Evolutionary conservation across 2,113 vertebrate genomes (phyloP), one percentile per base, ranked within the genome.

Genomic region (Spizaetus ornatus): DNA sequence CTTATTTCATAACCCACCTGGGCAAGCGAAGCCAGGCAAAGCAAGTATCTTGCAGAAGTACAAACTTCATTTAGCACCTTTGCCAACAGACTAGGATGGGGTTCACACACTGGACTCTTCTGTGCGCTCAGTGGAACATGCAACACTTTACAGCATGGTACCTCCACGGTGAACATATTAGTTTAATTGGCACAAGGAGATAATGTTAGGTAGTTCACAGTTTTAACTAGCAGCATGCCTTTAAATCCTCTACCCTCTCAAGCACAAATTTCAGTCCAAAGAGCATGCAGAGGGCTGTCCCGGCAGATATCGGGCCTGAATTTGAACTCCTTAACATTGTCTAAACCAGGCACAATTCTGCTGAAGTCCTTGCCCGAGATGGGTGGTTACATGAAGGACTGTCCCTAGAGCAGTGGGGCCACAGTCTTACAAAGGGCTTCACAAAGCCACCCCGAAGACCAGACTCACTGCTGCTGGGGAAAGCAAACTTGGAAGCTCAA

Each of bases 61-160:
- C 34, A 82, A 81, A 62, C 22, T 61, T 73, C 6, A 52, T 47
- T 61, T 74, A 80, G 58, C 73, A 82, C 31, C 52, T 67, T 25
- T 85, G 34, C 65, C 56, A n/a, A 73, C 4, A 36, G 34, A 15
- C 10, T 34, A 59, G 36, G 55, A 55, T 20, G 18, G 7, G 7
- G 7, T 23, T 95, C 48, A 43, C 66, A 45, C 43, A 26, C 4
- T 40, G 36, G 45, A 45, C 52, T 58, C 38, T 76, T 66, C 78
- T 13, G 22, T 43, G 31, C 2, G 1, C 59, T 70, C 69, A 70
- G 0, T 4, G 10, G 73, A 70, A 71, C 15, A 29, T 2, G 27
- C 4, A 56, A 34, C 82, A 45, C 53, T 80, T 90, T 9, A 65
- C 16, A 79, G 29, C 34, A 16, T 11, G 17, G 18, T 47, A 26